Percentiles rank a stretch among this genome's conserved stretches.
Conservation (phyloP, 2,888 invertebrate genomes). For the Drosophila maculinotata region DNA sequence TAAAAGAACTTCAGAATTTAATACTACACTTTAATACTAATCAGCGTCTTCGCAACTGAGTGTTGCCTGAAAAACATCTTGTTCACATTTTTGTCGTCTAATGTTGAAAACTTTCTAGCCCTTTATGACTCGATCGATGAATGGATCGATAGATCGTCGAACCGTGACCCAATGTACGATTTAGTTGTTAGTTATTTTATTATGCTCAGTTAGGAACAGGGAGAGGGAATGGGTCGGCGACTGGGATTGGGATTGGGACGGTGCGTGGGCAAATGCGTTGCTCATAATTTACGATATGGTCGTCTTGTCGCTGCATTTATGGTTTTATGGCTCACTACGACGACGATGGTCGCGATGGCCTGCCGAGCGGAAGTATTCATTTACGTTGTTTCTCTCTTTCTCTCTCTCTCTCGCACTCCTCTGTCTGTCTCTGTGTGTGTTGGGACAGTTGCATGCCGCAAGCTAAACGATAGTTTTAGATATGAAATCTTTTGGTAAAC, state of each 20-base stretch:
- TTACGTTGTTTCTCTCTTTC: conserved; percentile 41
- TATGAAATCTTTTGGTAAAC: conserved; percentile 57
- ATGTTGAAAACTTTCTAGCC: conserved; percentile 41
- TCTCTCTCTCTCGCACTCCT: neutral
- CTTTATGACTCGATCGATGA: conserved; percentile 52
- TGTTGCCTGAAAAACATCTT: neutral
- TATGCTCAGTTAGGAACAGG: conserved; percentile 34
- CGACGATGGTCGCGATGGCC: conserved; percentile 41
- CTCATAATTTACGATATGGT: conserved; percentile 73
- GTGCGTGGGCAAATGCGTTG: conserved; percentile 63
- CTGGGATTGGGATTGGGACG: conserved; percentile 8
- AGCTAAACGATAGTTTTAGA: conserved; percentile 52
- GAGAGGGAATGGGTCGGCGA: conserved; percentile 2
- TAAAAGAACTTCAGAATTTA: no score
- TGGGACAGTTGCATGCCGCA: conserved; percentile 35
- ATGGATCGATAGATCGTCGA: conserved; percentile 71
- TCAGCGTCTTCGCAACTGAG: neutral
- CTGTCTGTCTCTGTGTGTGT: neutral
- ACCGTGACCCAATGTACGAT: conserved; percentile 76
- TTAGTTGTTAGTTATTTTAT: conserved; percentile 70
- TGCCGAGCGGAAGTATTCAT: conserved; percentile 71
- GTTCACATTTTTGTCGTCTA: conserved; percentile 21
- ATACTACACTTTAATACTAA: no score
- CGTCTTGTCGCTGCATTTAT: conserved; percentile 77
- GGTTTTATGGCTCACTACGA: conserved; percentile 76